These are phyloP conservation scores for Pyrrhia umbra DNA, from an alignment of 2,888 invertebrate genomes.

Conservation along the genomic window DNA sequence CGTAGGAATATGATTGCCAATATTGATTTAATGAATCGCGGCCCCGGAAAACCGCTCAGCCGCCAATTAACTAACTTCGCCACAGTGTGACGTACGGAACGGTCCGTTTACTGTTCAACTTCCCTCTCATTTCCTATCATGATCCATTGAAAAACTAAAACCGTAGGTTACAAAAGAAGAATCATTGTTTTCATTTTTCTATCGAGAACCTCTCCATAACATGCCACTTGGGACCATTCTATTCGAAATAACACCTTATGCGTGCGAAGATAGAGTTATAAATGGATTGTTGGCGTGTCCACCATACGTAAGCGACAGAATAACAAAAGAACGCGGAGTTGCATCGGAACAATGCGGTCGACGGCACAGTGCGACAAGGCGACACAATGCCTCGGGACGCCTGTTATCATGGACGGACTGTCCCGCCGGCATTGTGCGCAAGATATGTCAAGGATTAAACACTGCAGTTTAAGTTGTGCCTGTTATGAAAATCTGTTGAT, in stretches of 20 bases:
- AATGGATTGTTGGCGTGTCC: not conserved
- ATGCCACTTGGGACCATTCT: constrained; percentile 3
- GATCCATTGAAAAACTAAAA: constrained; percentile 23
- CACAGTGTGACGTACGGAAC: constrained; percentile 20
- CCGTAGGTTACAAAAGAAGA: constrained; percentile 32
- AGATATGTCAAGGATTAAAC: constrained; percentile 51
- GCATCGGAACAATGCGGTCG: constrained; percentile 52
- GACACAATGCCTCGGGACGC: constrained; percentile 49
- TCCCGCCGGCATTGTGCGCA: constrained; percentile 33
- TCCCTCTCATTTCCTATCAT: constrained; percentile 1
- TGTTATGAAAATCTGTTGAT: constrained; percentile 4
- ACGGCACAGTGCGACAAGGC: constrained; percentile 42
- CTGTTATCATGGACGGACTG: constrained; percentile 43
- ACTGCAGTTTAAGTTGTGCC: constrained; percentile 16
- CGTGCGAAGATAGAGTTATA: not conserved
- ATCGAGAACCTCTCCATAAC: constrained; percentile 32
- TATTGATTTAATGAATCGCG: constrained; percentile 29
- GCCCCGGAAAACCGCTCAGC: constrained; percentile 20
- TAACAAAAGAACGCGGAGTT: constrained; percentile 48
- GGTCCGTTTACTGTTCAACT: constrained; percentile 18
- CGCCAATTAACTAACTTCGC: constrained; percentile 51
- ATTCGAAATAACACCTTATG: constrained; percentile 13
- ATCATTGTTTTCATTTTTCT: constrained; percentile 52
- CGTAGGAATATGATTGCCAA: constrained; percentile 30
- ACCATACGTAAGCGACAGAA: constrained; percentile 27